Conservation (phyloP, 2,888 invertebrate species). For the Theodoxus fluviatilis region DNA sequence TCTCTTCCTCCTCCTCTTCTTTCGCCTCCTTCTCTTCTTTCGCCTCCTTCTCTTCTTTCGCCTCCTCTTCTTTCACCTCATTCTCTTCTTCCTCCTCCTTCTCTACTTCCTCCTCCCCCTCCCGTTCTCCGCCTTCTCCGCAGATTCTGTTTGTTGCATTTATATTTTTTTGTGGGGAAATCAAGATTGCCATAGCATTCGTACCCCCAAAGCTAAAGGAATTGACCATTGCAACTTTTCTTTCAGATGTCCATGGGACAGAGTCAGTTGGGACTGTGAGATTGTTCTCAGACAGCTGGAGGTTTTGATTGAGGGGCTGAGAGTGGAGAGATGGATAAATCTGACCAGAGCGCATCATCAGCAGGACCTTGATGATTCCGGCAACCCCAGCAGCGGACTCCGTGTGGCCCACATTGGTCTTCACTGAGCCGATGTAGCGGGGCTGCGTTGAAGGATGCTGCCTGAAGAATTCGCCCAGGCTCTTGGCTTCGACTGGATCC, state of each 20-base stretch:
- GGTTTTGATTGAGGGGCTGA: conserved; percentile 33
- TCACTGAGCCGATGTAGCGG: conserved; percentile 44
- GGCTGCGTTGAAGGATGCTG: neutral
- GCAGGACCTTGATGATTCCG: conserved; percentile 45
- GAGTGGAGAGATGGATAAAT: conserved; percentile 42
- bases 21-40: too few species aligned
- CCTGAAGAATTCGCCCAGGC: conserved; percentile 35
- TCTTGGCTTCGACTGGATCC: conserved; percentile 43
- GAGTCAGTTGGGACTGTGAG: too few species aligned
- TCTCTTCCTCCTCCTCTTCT: too few species aligned
- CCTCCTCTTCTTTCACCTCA: too few species aligned
- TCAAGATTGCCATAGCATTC: too few species aligned
- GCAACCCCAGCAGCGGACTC: conserved; percentile 50
- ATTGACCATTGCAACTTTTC: conserved; percentile 35
- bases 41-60: too few species aligned
- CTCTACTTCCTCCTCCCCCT: too few species aligned
- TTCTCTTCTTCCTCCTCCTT: too few species aligned
- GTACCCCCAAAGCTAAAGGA: conserved; percentile 48
- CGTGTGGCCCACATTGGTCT: conserved; percentile 51
- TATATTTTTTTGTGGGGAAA: too few species aligned
- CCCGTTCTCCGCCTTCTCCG: too few species aligned
- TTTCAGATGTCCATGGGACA: conserved; percentile 37
- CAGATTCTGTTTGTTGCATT: too few species aligned
- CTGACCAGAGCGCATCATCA: conserved; percentile 41
- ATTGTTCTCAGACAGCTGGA: conserved; percentile 31